Percentiles rank a stretch among this genome's conserved stretches.
Evolutionary conservation across 2,888 invertebrate species (phyloP).

Genomic region (Eupithecia pulchellata): DNA sequence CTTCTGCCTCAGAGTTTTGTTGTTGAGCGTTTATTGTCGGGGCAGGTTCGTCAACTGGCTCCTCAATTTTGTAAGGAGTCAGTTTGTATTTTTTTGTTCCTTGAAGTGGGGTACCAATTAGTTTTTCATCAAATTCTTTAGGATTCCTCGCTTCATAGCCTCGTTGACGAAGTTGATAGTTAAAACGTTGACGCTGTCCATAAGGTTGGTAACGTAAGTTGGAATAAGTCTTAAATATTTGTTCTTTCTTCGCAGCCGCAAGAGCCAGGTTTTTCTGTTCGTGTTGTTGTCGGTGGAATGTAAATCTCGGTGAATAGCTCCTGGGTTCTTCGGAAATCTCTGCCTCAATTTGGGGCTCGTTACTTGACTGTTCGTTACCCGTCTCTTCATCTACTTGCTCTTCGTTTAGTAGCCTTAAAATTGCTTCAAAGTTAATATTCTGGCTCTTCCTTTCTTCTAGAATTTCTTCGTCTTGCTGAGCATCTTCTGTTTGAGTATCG

Average conservation of each 20-base stretch:
- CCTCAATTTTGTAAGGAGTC: slow-evolving; percentile 41
- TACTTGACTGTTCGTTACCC: slow-evolving; percentile 29
- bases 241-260: slow-evolving; percentile 46
- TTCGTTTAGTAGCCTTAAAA: slow-evolving; percentile 43
- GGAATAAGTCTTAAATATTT: slow-evolving; percentile 32
- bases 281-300: slow-evolving; percentile 30
- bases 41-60: slow-evolving; percentile 20
- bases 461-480: slow-evolving; percentile 7
- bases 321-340: slow-evolving; percentile 38
- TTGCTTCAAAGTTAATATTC: slow-evolving; percentile 41
- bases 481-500: neutral
- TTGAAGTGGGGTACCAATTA: slow-evolving; percentile 16
- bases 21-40: slow-evolving; percentile 36
- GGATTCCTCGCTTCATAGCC: slow-evolving; percentile 26
- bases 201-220: slow-evolving; percentile 48
- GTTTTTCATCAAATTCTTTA: slow-evolving; percentile 26
- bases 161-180: slow-evolving; percentile 36
- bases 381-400: slow-evolving; percentile 36
- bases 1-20: slow-evolving; percentile 30
- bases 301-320: slow-evolving; percentile 42
- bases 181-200: slow-evolving; percentile 44
- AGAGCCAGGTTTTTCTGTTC: slow-evolving; percentile 41
- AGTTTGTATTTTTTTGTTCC: slow-evolving; percentile 33
- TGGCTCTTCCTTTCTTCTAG: slow-evolving; percentile 30
- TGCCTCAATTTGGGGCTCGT: slow-evolving; percentile 37